phyloP scores from a whole-genome alignment of 2,888 invertebrate species.

The Pristionchus entomophagus region DNA sequence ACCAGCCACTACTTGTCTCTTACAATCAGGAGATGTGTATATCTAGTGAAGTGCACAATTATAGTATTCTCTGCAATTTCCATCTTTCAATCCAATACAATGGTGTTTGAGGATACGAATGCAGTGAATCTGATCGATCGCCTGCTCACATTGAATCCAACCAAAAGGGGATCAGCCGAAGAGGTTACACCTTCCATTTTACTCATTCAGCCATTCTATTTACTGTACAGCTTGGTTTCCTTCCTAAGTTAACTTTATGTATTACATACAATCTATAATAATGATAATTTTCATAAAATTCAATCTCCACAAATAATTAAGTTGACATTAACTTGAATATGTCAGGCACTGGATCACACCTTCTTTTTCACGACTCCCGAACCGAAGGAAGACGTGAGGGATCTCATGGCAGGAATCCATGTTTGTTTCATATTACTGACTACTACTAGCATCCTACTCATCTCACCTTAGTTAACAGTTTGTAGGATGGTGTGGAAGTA shows the following conservation, averaged over 20 bases:
- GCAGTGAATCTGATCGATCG: conserved; percentile 95
- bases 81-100: background rate
- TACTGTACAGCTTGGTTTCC: no score
- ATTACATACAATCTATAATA: no score
- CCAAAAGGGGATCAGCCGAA: conserved; percentile 89
- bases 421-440: no score
- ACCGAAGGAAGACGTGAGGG: conserved; percentile 81
- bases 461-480: no score
- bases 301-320: no score
- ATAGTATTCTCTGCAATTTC: background rate
- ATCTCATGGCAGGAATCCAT: conserved; percentile 62
- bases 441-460: no score
- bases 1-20: no score
- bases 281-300: no score
- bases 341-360: conserved; percentile 86
- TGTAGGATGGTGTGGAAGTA: no score
- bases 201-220: no score
- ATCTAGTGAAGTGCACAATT: background rate
- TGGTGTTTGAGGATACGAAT: conserved; percentile 78
- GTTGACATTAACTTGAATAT: no score
- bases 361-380: conserved; percentile 99
- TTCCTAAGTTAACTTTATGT: no score
- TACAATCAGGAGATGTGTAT: background rate
- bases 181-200: conserved; percentile 79
- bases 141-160: conserved; percentile 91